phyloP scores from a whole-genome alignment of 1,140 invertebrate genomes.

The Doryteuthis pealeii region DNA sequence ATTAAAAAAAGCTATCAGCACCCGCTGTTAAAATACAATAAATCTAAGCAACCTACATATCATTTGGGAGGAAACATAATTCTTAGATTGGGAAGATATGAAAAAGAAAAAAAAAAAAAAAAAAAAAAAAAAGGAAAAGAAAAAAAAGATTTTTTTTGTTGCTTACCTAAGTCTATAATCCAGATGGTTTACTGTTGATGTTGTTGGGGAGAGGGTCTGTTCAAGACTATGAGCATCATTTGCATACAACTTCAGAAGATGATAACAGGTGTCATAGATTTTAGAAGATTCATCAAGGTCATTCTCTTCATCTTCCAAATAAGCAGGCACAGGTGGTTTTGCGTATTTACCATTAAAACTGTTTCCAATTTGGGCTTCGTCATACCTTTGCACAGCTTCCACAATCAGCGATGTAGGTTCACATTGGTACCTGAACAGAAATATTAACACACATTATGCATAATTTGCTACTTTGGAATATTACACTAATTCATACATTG shows the following conservation, averaged over 20 bases:
- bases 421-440: slow-evolving; percentile 66
- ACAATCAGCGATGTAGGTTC: slow-evolving; percentile 69
- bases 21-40: too few relatives aligned
- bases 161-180: slow-evolving; percentile 81
- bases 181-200: slow-evolving; percentile 76
- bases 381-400: slow-evolving; percentile 71
- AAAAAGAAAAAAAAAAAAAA: too few relatives aligned
- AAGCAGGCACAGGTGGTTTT: slow-evolving; percentile 64
- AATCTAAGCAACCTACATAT: too few relatives aligned
- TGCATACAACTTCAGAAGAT: slow-evolving; percentile 75
- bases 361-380: slow-evolving; percentile 63
- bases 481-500: too few relatives aligned
- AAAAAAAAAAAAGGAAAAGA: too few relatives aligned
- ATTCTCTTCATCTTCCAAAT: slow-evolving; percentile 51
- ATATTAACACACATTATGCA: slow-evolving; percentile 14
- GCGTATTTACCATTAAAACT: slow-evolving; percentile 60
- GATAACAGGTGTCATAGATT: slow-evolving; percentile 75
- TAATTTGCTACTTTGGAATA: too few relatives aligned
- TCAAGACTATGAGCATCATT: slow-evolving; percentile 68
- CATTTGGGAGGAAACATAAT: too few relatives aligned
- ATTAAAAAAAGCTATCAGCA: too few relatives aligned
- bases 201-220: slow-evolving; percentile 72
- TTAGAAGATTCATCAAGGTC: slow-evolving; percentile 25
- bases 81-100: too few relatives aligned
- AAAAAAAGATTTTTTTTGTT: too few relatives aligned